phyloP scores from a whole-genome alignment of 1,140 invertebrate species.

The Zaprionus kolodkinae region DNA sequence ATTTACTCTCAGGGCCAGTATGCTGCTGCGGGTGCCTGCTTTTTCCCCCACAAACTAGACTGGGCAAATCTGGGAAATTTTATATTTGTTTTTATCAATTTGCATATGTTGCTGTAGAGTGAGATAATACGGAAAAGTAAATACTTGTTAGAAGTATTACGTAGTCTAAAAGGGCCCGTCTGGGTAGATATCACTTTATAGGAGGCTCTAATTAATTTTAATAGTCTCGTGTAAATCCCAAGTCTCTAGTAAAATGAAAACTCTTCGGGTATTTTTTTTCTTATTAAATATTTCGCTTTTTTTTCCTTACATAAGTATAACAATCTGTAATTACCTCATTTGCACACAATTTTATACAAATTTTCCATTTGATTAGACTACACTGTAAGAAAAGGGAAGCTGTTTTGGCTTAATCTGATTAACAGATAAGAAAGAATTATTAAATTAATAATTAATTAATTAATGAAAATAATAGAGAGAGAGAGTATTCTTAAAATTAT shows the following conservation, averaged over 20 bases:
- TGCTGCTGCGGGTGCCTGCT: not conserved
- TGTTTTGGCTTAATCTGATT: not conserved
- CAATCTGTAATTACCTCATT: constrained; percentile 61
- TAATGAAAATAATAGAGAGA: not conserved
- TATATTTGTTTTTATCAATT: constrained; percentile 14
- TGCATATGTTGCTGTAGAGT: too few relatives aligned
- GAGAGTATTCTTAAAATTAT: not conserved
- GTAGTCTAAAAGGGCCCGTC: not conserved
- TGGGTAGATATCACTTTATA: not conserved
- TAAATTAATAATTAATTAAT: not conserved
- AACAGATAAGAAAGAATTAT: not conserved
- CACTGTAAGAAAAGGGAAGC: constrained; percentile 31
- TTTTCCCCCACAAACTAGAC: constrained; percentile 11
- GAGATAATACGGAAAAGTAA: not conserved
- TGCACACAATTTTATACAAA: constrained; percentile 54
- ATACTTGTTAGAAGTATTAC: not conserved
- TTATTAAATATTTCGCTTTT: constrained; percentile 10
- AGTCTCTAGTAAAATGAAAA: constrained; percentile 26
- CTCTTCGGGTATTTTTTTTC: constrained; percentile 33
- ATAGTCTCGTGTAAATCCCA: constrained; percentile 24
- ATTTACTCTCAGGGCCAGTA: constrained; percentile 20
- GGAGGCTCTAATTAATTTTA: not conserved
- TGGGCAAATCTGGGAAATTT: constrained; percentile 13
- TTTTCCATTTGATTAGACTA: constrained; percentile 54
- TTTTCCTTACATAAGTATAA: constrained; percentile 10